A percentile compares a stretch with the other conserved stretches of the same genome.
Conservation (phyloP, 2,888 invertebrate species). For the Heliconius cydno region DNA sequence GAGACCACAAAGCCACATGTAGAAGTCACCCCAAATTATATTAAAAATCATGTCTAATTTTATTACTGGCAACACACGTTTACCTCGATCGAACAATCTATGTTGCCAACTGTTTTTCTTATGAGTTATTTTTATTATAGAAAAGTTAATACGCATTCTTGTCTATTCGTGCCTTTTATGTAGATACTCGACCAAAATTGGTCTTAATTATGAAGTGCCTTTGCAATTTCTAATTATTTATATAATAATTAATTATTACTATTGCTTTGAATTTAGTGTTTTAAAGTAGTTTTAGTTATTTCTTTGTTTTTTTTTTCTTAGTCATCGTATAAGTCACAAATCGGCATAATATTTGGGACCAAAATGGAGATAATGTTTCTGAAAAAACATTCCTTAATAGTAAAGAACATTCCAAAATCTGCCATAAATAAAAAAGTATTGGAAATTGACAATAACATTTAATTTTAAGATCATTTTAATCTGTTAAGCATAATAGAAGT, state of each 20-base stretch:
- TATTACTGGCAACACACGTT: slow-evolving; percentile 29
- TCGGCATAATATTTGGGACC: slow-evolving; percentile 35
- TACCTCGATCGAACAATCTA: too few species aligned
- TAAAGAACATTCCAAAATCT: slow-evolving; percentile 34
- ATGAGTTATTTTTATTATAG: slow-evolving; percentile 7
- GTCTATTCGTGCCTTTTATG: slow-evolving; percentile 48
- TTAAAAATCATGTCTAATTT: slow-evolving; percentile 21
- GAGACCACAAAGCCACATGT: slow-evolving; percentile 83
- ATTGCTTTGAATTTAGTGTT: neutral
- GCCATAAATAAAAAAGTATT: slow-evolving; percentile 35
- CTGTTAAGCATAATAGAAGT: slow-evolving; percentile 29
- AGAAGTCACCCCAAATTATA: slow-evolving; percentile 38
- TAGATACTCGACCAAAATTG: slow-evolving; percentile 37
- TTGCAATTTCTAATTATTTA: slow-evolving; percentile 24
- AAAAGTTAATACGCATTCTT: slow-evolving; percentile 37
- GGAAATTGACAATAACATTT: slow-evolving; percentile 37
- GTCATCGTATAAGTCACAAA: slow-evolving; percentile 38
- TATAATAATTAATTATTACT: slow-evolving; percentile 18
- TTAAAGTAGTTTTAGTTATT: slow-evolving; percentile 6
- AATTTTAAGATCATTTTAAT: slow-evolving; percentile 30
- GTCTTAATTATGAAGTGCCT: slow-evolving; percentile 40
- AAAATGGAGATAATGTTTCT: slow-evolving; percentile 14
- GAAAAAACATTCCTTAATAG: slow-evolving; percentile 36
- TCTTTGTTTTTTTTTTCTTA: slow-evolving; percentile 4
- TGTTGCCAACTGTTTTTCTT: slow-evolving; percentile 28